phyloP scores from a whole-genome alignment of 92 coral and sea anemone genomes.

The Bergia puertoricense region DNA sequence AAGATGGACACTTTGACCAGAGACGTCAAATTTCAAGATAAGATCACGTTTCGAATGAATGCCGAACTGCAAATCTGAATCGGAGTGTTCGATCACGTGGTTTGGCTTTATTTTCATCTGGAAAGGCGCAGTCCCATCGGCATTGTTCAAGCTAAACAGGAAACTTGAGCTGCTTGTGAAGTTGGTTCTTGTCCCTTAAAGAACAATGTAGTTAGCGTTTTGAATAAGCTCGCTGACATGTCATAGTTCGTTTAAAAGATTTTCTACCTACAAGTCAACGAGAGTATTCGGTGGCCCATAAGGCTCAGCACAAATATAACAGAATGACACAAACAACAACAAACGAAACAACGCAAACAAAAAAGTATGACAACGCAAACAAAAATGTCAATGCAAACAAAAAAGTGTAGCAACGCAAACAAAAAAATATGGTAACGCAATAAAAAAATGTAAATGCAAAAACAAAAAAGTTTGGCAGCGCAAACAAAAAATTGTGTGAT shows the following conservation, averaged over 20 bases:
- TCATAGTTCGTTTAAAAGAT: not conserved
- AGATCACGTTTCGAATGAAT: not conserved
- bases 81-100: not conserved
- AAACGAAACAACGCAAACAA: no score
- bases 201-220: not conserved
- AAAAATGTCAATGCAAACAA: no score
- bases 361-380: no score
- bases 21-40: not conserved
- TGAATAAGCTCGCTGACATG: not conserved
- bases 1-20: not conserved
- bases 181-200: not conserved
- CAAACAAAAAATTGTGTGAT: no score
- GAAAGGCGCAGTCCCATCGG: constrained; percentile 54
- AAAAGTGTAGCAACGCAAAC: no score
- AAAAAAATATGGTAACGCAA: no score
- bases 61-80: not conserved
- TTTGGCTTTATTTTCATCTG: constrained; percentile 43
- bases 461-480: no score
- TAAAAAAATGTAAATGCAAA: no score
- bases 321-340: no score
- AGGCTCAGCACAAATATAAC: no score
- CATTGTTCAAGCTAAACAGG: constrained; percentile 67
- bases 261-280: no score
- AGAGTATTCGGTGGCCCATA: no score
- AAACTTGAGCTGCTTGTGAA: constrained; percentile 37